Evolutionary conservation across 1,140 invertebrate species (phyloP).

Genomic region (Heterodera carotae): DNA sequence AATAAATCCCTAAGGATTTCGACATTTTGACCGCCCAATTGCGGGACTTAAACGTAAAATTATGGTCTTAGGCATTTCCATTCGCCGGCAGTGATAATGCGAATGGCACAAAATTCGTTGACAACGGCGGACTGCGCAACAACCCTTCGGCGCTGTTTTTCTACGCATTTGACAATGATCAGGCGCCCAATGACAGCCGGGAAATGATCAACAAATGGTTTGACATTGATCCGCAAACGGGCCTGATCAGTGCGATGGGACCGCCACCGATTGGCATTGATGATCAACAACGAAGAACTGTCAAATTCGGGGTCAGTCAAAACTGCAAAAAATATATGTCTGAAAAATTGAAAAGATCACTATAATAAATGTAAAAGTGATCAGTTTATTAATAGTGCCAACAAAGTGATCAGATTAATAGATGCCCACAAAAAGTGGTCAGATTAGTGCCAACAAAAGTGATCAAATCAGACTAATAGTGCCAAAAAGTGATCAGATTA

Average conservation of each 20-base stretch:
- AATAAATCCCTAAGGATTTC: too few species aligned
- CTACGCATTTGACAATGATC: conserved; percentile 1
- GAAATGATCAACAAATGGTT: not conserved
- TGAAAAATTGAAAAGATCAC: too few species aligned
- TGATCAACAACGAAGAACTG: not conserved
- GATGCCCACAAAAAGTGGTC: too few species aligned
- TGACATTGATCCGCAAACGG: not conserved
- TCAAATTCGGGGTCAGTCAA: conserved; percentile 6
- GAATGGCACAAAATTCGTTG: not conserved
- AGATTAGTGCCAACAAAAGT: not conserved
- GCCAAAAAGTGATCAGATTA: too few species aligned
- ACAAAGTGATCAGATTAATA: too few species aligned
- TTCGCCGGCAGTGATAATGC: not conserved
- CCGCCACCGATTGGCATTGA: not conserved
- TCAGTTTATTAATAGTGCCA: too few species aligned
- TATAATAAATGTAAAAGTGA: too few species aligned
- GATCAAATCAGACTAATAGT: too few species aligned
- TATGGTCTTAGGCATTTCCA: not conserved
- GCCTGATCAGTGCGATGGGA: not conserved
- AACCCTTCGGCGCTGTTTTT: not conserved
- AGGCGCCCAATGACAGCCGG: not conserved
- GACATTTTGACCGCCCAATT: too few species aligned
- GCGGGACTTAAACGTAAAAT: not conserved
- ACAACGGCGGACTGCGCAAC: not conserved
- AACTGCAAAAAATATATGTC: not conserved